phyloP scores from a whole-genome alignment of 2,888 invertebrate species.

The Ceramica pisi region DNA sequence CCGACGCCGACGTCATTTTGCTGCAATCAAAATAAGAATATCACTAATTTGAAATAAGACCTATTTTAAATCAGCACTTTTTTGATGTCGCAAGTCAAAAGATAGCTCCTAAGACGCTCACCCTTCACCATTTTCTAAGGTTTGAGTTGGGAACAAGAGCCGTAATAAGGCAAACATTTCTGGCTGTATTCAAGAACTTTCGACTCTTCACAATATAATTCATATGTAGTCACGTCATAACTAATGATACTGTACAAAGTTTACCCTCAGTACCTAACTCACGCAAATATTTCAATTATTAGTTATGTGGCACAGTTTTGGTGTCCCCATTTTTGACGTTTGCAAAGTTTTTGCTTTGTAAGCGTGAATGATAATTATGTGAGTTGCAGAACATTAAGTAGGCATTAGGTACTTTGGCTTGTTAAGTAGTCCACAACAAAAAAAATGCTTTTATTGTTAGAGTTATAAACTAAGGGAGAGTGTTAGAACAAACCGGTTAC shows the following conservation, averaged over 20 bases:
- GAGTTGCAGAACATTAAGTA: conserved; percentile 12
- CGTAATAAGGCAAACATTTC: neutral
- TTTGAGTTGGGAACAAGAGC: neutral
- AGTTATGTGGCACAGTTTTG: conserved; percentile 8
- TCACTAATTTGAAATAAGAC: neutral
- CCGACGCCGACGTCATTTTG: conserved; percentile 71
- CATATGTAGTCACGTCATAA: neutral
- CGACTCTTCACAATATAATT: neutral
- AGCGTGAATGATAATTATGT: neutral
- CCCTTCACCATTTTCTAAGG: neutral
- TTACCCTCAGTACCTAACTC: neutral
- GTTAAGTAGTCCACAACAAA: neutral
- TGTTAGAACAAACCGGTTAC: neutral
- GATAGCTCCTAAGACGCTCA: neutral
- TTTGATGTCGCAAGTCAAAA: neutral
- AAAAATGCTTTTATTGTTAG: neutral
- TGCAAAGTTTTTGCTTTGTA: conserved; percentile 19
- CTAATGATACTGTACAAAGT: neutral
- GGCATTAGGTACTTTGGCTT: neutral
- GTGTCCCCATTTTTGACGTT: conserved; percentile 1
- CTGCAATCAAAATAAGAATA: conserved; percentile 46
- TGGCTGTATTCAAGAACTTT: neutral
- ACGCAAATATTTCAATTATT: neutral
- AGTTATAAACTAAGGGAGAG: neutral
- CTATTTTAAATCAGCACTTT: neutral